A percentile compares a stretch with the other conserved stretches of the same genome.
phyloP scores from a whole-genome alignment of 2,113 vertebrate species.

The Caloenas nicobarica region DNA sequence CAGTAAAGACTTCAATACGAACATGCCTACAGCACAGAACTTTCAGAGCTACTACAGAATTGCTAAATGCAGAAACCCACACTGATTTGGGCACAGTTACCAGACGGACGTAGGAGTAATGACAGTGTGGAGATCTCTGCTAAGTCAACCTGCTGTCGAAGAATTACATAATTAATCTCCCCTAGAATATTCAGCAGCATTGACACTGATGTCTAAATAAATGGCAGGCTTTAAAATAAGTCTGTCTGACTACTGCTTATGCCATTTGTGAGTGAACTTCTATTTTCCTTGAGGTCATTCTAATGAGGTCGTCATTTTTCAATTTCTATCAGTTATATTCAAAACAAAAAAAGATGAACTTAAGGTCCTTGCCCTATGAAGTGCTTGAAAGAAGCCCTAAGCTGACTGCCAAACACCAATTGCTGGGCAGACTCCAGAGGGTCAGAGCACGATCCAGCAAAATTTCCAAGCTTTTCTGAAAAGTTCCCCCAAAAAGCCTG shows the following conservation, averaged over 20 bases:
- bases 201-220: slow-evolving; percentile 12
- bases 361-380: not conserved
- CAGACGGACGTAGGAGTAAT: slow-evolving; percentile 33
- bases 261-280: not conserved
- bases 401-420: not conserved
- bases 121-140: slow-evolving; percentile 15
- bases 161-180: slow-evolving; percentile 22
- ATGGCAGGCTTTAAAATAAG: not conserved
- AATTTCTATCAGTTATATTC: not conserved
- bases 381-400: not conserved
- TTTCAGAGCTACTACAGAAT: not conserved
- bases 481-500: not conserved
- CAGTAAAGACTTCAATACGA: not conserved
- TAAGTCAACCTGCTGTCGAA: slow-evolving; percentile 20
- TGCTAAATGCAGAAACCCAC: not conserved
- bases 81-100: not conserved
- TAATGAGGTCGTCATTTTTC: not conserved
- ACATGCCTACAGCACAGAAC: not conserved
- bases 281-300: not conserved
- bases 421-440: not conserved
- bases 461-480: not conserved
- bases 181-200: slow-evolving; percentile 29
- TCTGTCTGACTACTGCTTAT: not conserved
- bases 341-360: not conserved
- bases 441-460: not conserved